Conservation (phyloP, 2,888 invertebrate genomes). For the Malthinus seriepunctatus region DNA sequence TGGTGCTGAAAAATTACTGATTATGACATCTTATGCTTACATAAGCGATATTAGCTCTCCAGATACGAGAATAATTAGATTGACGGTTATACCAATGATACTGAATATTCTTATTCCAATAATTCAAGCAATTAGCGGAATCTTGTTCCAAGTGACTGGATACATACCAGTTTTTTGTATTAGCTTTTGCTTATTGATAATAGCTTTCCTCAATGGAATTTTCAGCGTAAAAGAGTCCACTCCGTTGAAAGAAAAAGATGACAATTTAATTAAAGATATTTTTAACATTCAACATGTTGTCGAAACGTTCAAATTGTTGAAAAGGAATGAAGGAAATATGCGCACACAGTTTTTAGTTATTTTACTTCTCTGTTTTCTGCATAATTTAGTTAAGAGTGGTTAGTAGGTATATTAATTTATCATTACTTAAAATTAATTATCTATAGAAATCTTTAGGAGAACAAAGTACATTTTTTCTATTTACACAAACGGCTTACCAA, state of each 20-base stretch:
- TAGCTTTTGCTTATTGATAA: constrained; percentile 41
- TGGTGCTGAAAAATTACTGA: constrained; percentile 59
- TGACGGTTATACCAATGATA: constrained; percentile 60
- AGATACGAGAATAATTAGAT: constrained; percentile 63
- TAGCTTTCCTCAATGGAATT: constrained; percentile 44
- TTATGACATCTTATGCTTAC: constrained; percentile 51
- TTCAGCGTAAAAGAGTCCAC: constrained; percentile 45
- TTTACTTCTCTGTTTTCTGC: constrained; percentile 30
- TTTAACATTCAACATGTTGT: constrained; percentile 47
- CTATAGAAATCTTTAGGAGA: constrained; percentile 56
- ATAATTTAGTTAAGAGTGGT: constrained; percentile 41
- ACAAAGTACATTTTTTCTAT: constrained; percentile 62
- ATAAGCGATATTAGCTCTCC: constrained; percentile 56
- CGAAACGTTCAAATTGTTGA: constrained; percentile 45
- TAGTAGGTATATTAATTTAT: constrained; percentile 16
- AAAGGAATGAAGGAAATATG: constrained; percentile 42
- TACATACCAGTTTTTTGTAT: constrained; percentile 46
- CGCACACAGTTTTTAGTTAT: constrained; percentile 40
- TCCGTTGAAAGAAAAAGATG: constrained; percentile 24
- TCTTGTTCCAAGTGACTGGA: constrained; percentile 43
- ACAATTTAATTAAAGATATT: constrained; percentile 42
- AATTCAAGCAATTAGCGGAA: constrained; percentile 45
- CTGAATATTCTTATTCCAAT: constrained; percentile 42
- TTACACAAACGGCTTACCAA: constrained; percentile 61
- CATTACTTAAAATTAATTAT: background rate